Conservation (phyloP, 35 echinoderm and acorn worm genomes). For the Hemicentrotus pulcherrimus region DNA sequence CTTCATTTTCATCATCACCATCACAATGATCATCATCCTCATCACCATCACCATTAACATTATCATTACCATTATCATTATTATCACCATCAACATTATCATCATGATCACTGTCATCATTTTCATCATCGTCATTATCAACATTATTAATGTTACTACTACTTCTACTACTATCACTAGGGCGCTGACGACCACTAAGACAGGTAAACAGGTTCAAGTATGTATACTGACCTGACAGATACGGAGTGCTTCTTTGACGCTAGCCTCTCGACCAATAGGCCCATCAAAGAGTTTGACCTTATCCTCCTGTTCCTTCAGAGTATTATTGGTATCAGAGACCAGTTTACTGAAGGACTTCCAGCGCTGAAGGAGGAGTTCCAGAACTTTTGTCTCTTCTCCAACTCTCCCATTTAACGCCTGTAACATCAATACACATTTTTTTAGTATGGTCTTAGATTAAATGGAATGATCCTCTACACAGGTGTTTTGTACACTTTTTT, state of each 20-base stretch:
- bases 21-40: no score
- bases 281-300: constrained; percentile 80
- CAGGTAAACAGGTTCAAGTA: not conserved
- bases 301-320: constrained; percentile 70
- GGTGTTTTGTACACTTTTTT: not conserved
- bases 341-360: constrained; percentile 77
- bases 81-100: no score
- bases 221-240: constrained; percentile 80
- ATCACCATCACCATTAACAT: no score
- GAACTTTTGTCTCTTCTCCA: constrained; percentile 71
- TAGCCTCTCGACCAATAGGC: constrained; percentile 79
- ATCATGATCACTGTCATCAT: no score
- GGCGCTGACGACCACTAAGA: not conserved
- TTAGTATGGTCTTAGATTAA: not conserved
- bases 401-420: constrained; percentile 63
- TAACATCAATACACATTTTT: not conserved
- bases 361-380: constrained; percentile 63
- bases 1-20: no score
- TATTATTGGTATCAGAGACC: constrained; percentile 64
- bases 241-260: constrained; percentile 71
- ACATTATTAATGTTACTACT: no score
- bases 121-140: no score
- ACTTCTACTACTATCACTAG: no score
- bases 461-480: not conserved
- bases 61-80: no score